Base-by-base conservation (phyloP, 2,888 invertebrate genomes). In the Brenthis ino region DNA sequence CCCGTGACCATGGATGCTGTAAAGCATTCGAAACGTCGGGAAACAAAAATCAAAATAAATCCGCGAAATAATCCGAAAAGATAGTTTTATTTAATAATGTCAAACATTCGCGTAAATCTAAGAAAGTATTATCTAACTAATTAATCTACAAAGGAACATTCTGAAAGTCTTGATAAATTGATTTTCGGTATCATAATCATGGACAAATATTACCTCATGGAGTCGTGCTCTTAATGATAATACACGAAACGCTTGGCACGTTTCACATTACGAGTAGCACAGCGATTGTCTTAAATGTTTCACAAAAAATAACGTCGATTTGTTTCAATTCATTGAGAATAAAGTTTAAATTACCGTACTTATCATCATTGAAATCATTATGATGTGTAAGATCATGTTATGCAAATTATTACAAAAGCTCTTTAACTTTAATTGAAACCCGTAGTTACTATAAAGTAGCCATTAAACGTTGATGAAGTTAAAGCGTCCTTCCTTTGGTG, bases 211-310 rank as follows among this genome's bases (percentile, higher is more conserved):
- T 60, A 33, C 50, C 12, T 33, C 60, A 60, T 2, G 28, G n/a
- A 60, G 12, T 60, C 60, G 60, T 60, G 60, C n/a, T 33, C 28
- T n/a, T 50, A 50, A 60, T 60, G 50, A 33, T 50, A 60, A 50
- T 60, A 28, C 28, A 50, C n/a, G 3, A 48, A 33, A 48, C 28
- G 50, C 12, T 50, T 48, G 24, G 28, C 58, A 60, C 58, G 58
- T 24, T 60, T 60, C 58, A 28, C 48, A 60, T 60, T 50, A n/a
- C n/a, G n/a, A n/a, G n/a, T n/a, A 60, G n/a, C 58, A 12, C 24
- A 50, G 28, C 50, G 0, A 50, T 60, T 60, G 50, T 28, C 60
- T 28, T 60, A 60, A 58, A 58, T 58, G 20, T 20, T 58, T 58
- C 24, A 13, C 14, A 14, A 57, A 57, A 47, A 47, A 13, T 6